phyloP scores from a whole-genome alignment of 2,797 vertebrate genomes.

The Spinus pinus region DNA sequence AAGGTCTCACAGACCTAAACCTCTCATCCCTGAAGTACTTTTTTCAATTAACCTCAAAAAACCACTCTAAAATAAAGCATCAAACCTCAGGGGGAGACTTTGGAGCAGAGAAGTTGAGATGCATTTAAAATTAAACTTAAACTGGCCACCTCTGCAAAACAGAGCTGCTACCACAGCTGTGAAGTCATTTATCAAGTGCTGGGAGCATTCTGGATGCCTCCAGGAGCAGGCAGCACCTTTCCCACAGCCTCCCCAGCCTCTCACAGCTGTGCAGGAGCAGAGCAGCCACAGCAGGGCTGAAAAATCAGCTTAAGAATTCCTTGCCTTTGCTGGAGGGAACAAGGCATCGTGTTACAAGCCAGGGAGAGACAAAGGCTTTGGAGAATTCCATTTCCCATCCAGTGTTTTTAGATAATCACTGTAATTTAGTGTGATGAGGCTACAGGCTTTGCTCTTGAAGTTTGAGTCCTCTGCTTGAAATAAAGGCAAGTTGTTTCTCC shows the following conservation, averaged over 20 bases:
- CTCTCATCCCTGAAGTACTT: not conserved
- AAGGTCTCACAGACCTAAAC: not conserved
- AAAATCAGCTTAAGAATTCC: not conserved
- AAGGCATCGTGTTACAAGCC: accelerated
- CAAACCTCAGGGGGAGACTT: not conserved
- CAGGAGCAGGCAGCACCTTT: not conserved
- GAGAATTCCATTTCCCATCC: not conserved
- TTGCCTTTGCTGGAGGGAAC: not conserved
- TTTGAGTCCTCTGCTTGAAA: not conserved
- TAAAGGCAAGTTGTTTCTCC: not conserved
- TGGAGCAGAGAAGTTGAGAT: not conserved
- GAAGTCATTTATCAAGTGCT: not conserved
- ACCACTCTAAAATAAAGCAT: not conserved
- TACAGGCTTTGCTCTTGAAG: not conserved
- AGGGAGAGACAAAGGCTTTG: not conserved
- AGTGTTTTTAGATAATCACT: not conserved
- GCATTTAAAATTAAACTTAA: not conserved
- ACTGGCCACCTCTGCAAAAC: not conserved
- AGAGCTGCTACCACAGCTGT: not conserved
- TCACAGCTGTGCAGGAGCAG: not conserved
- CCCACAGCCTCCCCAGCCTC: not conserved
- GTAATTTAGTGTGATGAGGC: not conserved
- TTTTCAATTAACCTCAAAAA: not conserved
- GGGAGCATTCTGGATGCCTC: not conserved
- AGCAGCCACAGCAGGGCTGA: not conserved